Percentiles rank a stretch among this genome's conserved stretches.
These are phyloP conservation scores for Agrilus mali DNA, from an alignment of 2,888 invertebrate genomes.

Conservation along the genomic window DNA sequence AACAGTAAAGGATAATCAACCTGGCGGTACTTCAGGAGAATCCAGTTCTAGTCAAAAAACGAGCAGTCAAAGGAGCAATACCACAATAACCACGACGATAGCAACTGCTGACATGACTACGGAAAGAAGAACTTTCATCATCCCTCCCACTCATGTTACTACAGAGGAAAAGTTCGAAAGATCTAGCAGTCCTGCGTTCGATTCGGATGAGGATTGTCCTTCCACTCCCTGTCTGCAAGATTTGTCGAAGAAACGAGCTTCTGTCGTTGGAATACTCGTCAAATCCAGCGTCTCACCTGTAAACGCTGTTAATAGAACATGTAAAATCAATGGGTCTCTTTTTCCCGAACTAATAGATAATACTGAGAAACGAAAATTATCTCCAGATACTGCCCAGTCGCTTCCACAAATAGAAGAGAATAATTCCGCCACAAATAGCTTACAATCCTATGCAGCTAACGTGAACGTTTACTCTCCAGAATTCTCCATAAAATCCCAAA, in stretches of 20 bases:
- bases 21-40: constrained; percentile 36
- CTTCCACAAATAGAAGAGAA: constrained; percentile 35
- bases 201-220: constrained; percentile 85
- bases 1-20: constrained; percentile 23
- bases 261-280: constrained; percentile 55
- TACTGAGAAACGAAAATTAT: background rate
- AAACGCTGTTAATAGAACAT: too few relatives aligned
- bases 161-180: constrained; percentile 59
- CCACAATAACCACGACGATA: constrained; percentile 45
- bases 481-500: constrained; percentile 39
- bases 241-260: constrained; percentile 47
- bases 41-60: constrained; percentile 50
- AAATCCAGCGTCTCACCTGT: constrained; percentile 46
- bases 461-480: constrained; percentile 26
- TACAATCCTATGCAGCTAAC: constrained; percentile 12
- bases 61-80: constrained; percentile 45
- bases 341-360: constrained; percentile 1
- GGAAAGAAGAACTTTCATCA: constrained; percentile 20
- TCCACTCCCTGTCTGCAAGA: constrained; percentile 30
- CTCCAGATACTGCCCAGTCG: constrained; percentile 27
- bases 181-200: constrained; percentile 87
- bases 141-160: constrained; percentile 16
- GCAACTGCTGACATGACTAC: constrained; percentile 29
- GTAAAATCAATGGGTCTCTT: constrained; percentile 11
- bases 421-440: constrained; percentile 24